Base-by-base conservation (phyloP, 2,113 vertebrate species). In the Myanophis thanlyinensis region DNA sequence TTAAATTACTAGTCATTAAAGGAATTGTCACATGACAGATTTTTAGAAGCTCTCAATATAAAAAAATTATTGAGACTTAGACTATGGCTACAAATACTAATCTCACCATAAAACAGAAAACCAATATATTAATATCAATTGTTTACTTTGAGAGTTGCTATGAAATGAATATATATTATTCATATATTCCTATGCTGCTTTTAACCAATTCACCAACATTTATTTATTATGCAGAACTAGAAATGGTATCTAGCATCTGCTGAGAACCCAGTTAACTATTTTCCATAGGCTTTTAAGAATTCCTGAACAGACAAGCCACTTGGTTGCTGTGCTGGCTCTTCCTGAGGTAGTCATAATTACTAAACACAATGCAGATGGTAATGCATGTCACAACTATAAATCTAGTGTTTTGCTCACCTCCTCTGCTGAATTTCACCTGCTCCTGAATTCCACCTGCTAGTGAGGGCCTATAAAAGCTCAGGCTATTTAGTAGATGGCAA, bases 1-100 rank as follows among this genome's bases (percentile, higher is more conserved):
- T 88, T 96, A 56, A 95, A 93, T 91, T 94, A 95, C 91, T 1
- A 2, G 90, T 94, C 95, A 96, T 97, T 97, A 96, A 95, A 96
- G 96, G 94, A 44, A 93, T 94, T 95, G 95, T 95, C 96, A 40
- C 35, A 95, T 93, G 90, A 80, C 2, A 91, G 49, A 49, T 53
- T 90, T 93, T 46, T 80, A 92, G 49, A 90, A 89, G 94, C 90
- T 73, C 67, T 93, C 90, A 80, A 44, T 80, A 40, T 44, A 80
- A 80, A 1, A 95, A 96, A 96, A 95, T 96, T 67, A 97, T 91
- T 91, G 96, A 94, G 90, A 92, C 93, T 88, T 93, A 73, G 84
- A 93, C 89, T 91, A 92, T 56, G n/a, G 92, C 91, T 96, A 93
- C 88, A 89, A 95, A 94, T 93, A 56, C 67, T 95, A 95, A 93